A percentile compares a stretch with the other conserved stretches of the same genome.
phyloP scores from a whole-genome alignment of 2,888 invertebrate species.

The Subacronicta megacephala region DNA sequence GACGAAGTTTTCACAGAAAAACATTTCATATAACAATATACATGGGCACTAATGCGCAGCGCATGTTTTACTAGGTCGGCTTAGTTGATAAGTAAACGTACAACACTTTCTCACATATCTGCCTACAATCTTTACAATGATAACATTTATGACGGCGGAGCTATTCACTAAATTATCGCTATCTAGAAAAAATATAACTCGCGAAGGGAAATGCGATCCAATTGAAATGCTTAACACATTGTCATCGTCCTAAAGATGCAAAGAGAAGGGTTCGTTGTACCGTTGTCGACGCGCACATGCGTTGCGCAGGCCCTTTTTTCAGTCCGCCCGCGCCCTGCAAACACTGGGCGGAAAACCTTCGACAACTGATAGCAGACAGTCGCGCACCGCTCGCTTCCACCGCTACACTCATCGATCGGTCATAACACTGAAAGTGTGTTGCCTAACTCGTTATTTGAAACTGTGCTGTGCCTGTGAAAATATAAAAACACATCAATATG shows the following conservation, averaged over 20 bases:
- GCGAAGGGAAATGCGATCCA: too few relatives aligned
- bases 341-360: slow-evolving; percentile 72
- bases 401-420: slow-evolving; percentile 78
- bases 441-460: slow-evolving; percentile 55
- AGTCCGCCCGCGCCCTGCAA: slow-evolving; percentile 72
- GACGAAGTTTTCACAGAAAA: too few relatives aligned
- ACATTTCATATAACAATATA: too few relatives aligned
- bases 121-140: neutral
- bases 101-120: too few relatives aligned
- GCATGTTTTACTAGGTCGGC: too few relatives aligned
- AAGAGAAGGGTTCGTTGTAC: slow-evolving; percentile 33
- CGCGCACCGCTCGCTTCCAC: slow-evolving; percentile 72
- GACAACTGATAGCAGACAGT: slow-evolving; percentile 65
- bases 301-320: slow-evolving; percentile 67
- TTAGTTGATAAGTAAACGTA: too few relatives aligned
- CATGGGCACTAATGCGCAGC: neutral
- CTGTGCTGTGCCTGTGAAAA: slow-evolving; percentile 67
- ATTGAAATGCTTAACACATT: neutral
- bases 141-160: neutral
- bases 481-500: slow-evolving; percentile 70
- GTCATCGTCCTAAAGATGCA: slow-evolving; percentile 20
- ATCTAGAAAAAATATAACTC: too few relatives aligned
- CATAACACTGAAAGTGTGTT: slow-evolving; percentile 50
- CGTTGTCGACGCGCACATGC: slow-evolving; percentile 48
- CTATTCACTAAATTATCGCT: neutral